These are phyloP conservation scores for Amazonetta brasiliensis DNA, from an alignment of 2,797 vertebrate genomes.

Conservation along the genomic window DNA sequence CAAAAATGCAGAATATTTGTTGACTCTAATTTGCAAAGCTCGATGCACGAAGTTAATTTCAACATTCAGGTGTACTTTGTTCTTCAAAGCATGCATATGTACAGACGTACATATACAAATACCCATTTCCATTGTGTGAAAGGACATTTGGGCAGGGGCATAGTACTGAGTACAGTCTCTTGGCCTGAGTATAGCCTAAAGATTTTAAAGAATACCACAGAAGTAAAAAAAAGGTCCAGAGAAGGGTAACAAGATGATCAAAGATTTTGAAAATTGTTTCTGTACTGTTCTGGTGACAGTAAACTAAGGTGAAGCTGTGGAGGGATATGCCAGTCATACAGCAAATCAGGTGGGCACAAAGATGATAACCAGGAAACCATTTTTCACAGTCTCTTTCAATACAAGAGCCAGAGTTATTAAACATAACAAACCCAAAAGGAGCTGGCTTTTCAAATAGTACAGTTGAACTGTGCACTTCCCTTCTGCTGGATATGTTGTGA, in stretches of 20 bases:
- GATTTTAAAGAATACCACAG: background rate
- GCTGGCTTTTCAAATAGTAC: background rate
- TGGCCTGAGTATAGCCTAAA: background rate
- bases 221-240: background rate
- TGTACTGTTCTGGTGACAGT: background rate
- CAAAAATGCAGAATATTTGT: background rate
- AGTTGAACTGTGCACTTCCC: background rate
- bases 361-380: background rate
- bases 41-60: background rate
- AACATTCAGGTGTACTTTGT: background rate
- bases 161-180: background rate
- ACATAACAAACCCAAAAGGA: background rate
- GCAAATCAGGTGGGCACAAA: background rate
- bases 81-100: background rate
- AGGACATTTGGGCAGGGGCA: background rate
- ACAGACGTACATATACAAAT: background rate
- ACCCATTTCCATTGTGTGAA: background rate
- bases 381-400: background rate
- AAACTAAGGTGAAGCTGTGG: background rate
- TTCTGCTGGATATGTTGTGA: background rate
- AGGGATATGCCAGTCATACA: background rate
- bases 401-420: background rate
- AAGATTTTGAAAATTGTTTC: background rate
- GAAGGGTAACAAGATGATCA: background rate
- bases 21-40: background rate